Evolutionary conservation across 2,113 vertebrate genomes (phyloP), one percentile per base, ranked within the genome.

Genomic region (Myocastor coypus): DNA sequence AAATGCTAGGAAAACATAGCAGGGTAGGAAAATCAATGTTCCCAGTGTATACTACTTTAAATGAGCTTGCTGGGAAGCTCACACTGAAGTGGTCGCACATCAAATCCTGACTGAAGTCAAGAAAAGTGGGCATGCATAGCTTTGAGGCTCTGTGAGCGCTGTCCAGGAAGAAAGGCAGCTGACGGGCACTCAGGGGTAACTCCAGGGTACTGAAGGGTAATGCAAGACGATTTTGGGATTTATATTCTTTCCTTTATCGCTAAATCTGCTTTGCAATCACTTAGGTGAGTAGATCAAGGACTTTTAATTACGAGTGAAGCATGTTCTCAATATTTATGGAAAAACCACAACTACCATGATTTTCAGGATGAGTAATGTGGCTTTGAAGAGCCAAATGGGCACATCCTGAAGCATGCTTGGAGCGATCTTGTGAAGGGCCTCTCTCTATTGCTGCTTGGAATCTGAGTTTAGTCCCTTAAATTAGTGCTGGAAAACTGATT

Each of bases 301-400:
- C 17, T 5, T 80, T 96, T 34, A 84, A 80, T 93, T 92, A 87
- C 88, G 50, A 83, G 82, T 90, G 55, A 30, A 92, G 34, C 16
- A 16, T 59, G 19, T 77, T 66, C 66, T 77, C 87, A 78, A 59
- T 59, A 61, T 73, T 46, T 64, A 7, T 34, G 14, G 42, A 30
- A 26, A 42, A 87, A 14, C 11, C 86, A 83, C 20, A 77, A 14
- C 17, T 22, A 16, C 73, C 26, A 2, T 22, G 87, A 40, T 82
- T 84, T 80, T 30, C 87, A 40, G 28, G 42, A 20, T 52, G 26
- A 17, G 16, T 63, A 82, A 68, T n/a, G 59, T 32, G 40, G 20
- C 32, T 57, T n/a, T 32, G 73, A 22, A 83, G 83, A 83, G 24
- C 57, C 83, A 37, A 87, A 37, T 0, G 5, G 37, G 73, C 12